phyloP scores from a whole-genome alignment of 2,888 invertebrate genomes.

The Phytoseiulus persimilis region DNA sequence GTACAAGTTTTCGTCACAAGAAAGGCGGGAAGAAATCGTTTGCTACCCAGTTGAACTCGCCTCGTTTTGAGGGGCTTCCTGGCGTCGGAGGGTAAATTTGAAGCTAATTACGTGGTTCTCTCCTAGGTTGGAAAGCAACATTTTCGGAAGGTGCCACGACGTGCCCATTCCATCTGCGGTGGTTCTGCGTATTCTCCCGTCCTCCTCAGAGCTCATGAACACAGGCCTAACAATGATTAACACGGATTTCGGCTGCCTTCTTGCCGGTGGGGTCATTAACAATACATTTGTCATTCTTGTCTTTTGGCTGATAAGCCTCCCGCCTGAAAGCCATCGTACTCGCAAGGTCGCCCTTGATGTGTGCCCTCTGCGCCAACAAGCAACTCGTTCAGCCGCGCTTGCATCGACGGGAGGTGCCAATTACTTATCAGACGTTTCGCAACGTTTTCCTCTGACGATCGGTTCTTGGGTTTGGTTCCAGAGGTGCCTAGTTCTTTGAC shows the following conservation, averaged over 20 bases:
- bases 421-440: background rate
- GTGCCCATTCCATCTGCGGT: background rate
- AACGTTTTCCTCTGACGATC: no score
- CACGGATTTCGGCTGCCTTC: background rate
- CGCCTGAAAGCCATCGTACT: no score
- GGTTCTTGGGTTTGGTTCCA: no score
- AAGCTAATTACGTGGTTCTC: background rate
- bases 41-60: background rate
- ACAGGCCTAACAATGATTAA: background rate
- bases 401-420: background rate
- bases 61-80: background rate
- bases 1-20: background rate
- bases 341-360: background rate
- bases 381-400: no score
- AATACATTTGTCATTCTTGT: background rate
- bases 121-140: background rate
- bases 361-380: background rate
- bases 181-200: background rate
- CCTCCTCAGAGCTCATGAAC: background rate
- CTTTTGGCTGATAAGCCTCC: background rate
- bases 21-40: background rate
- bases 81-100: background rate
- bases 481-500: no score
- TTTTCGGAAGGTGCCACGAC: background rate
- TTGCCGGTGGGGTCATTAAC: background rate